phyloP scores from a whole-genome alignment of 2,113 vertebrate genomes.

The Acanthochromis polyacanthus region DNA sequence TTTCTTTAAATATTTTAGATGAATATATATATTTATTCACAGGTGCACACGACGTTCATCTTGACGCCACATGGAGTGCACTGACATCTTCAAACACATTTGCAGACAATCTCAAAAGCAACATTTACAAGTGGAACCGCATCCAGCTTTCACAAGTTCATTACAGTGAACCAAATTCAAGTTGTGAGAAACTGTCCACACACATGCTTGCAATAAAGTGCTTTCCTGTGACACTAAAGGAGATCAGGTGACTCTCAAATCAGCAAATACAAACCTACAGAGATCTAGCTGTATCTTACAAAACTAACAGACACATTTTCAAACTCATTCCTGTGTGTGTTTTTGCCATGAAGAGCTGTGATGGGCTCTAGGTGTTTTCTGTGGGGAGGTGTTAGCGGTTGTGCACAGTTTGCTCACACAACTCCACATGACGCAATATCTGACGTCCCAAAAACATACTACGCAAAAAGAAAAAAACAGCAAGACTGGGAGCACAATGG shows the following conservation, averaged over 20 bases:
- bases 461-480: background rate
- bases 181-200: slow-evolving; percentile 48
- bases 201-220: slow-evolving; percentile 77
- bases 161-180: slow-evolving; percentile 70
- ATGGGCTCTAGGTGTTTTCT: slow-evolving; percentile 40
- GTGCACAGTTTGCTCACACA: slow-evolving; percentile 47
- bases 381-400: slow-evolving; percentile 36
- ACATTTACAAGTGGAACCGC: slow-evolving; percentile 64
- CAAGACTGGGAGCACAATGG: slow-evolving; percentile 32
- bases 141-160: slow-evolving; percentile 55
- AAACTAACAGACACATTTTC: slow-evolving; percentile 32
- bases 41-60: slow-evolving; percentile 43
- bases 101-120: slow-evolving; percentile 61
- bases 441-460: slow-evolving; percentile 51
- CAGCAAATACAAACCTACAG: slow-evolving; percentile 1
- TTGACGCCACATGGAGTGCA: slow-evolving; percentile 45
- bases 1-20: slow-evolving; percentile 80
- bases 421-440: slow-evolving; percentile 36
- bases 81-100: slow-evolving; percentile 66
- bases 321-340: slow-evolving; percentile 6
- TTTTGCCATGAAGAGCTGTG: background rate
- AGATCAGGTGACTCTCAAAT: slow-evolving; percentile 55
- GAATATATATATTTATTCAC: slow-evolving; percentile 58
- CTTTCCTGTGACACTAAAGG: slow-evolving; percentile 70
- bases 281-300: slow-evolving; percentile 18